Base-by-base conservation (phyloP, 2,888 invertebrate genomes). In the Camptogramma bilineatum region DNA sequence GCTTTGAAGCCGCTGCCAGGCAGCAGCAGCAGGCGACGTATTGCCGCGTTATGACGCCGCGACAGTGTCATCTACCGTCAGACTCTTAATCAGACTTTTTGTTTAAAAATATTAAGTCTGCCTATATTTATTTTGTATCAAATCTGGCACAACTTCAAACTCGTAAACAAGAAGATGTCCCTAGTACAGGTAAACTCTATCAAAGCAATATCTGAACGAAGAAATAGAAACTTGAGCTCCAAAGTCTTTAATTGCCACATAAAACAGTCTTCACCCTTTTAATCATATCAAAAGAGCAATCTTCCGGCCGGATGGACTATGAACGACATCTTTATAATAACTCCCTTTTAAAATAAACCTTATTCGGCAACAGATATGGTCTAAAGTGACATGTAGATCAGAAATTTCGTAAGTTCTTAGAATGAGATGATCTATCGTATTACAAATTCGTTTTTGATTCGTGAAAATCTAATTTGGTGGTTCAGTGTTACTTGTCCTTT, bases 271-370 rank as follows among this genome's bases (percentile, higher is more conserved):
- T 87, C 92, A 87, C 92, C 90, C 89, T 88, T 90, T 92, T 90
- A 91, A 92, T 92, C 91, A 92, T 92, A 90, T 88, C 91, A 86
- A 91, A 91, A 88, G 89, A 87, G 83, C 86, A 87, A 92, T 92
- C 90, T 90, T 92, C 91, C 92, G 91, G 85, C 85, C 87, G 90
- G 88, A 86, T 88, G 86, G 78, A 81, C 81, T 76, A 73, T 73
- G 74, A 83, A 79, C 79, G 80, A 80, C 81, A 81, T 74, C 78
- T 81, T 73, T 78, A 78, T 74, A 71, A 61, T 65, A 69, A 66
- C 67, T 66, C 70, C 73, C 64, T 61, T 62, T 48, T 53, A 54
- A 62, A 56, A 56, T 64, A 64, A 73, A 73, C 73, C 73, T 75
- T 82, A 83, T 73, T 54, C 3, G 5, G 54, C 17, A 55, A 0